Evolutionary conservation across 1,140 invertebrate species (phyloP).

Genomic region (Adoxophyes honmai): DNA sequence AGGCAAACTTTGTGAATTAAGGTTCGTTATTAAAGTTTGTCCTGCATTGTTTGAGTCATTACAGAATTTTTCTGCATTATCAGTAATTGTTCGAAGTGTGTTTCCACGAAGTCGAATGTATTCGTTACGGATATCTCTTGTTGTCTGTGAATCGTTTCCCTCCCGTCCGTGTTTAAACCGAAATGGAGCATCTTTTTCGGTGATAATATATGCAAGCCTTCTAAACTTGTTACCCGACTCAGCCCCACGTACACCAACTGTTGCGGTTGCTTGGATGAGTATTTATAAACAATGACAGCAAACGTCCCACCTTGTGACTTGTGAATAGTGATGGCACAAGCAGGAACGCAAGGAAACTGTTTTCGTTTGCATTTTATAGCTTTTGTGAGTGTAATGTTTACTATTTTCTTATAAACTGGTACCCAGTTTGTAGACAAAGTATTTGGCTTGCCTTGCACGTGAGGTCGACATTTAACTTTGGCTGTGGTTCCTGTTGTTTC

Average conservation of each 20-base stretch:
- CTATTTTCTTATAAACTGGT: conserved; percentile 29
- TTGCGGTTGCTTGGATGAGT: conserved; percentile 28
- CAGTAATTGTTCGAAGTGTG: too few species aligned
- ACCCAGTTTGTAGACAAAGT: conserved; percentile 26
- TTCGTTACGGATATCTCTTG: too few species aligned
- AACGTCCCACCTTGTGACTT: conserved; percentile 28
- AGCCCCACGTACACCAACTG: conserved; percentile 41
- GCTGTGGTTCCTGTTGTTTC: conserved; percentile 23
- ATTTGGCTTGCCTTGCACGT: conserved; percentile 28
- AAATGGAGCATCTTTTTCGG: conserved; percentile 28
- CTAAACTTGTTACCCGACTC: conserved; percentile 35
- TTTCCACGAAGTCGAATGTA: too few species aligned
- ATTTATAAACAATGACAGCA: conserved; percentile 31
- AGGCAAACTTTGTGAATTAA: too few species aligned
- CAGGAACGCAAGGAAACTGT: conserved; percentile 32
- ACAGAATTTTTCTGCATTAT: too few species aligned
- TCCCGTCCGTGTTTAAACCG: conserved; percentile 24
- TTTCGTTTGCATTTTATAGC: conserved; percentile 30
- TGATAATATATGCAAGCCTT: conserved; percentile 36
- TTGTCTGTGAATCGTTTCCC: conserved; percentile 28
- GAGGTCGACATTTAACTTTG: not conserved
- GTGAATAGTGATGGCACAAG: conserved; percentile 32
- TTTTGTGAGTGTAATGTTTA: conserved; percentile 24
- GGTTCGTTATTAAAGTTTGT: too few species aligned
- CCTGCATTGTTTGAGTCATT: too few species aligned